Evolutionary conservation across 2,888 invertebrate genomes (phyloP), one percentile per base, ranked within the genome.

Genomic region (Galerucella calmariensis): DNA sequence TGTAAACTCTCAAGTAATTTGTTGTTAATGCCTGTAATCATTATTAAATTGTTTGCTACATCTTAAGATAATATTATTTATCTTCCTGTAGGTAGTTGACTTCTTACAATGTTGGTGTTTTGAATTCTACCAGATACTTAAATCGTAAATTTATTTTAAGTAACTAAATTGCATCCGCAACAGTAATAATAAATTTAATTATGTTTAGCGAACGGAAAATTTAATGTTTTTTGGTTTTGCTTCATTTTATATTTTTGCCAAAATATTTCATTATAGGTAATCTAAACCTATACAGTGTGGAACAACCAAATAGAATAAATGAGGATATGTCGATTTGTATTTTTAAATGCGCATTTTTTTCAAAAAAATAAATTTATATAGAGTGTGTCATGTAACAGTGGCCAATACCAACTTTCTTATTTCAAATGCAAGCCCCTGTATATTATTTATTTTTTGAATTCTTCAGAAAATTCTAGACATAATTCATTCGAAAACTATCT

Each of bases 121-220:
- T 16, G 16, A 56, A 51, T 51, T 51, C n/a, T 6, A 24, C 20
- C 20, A 24, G 12, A 58, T 58, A 58, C 58, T 24, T 58, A 24
- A 24, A 59, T 59, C 59, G 20, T 59, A 59, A 59, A 35, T 61
- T 61, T 61, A 61, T 35, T 61, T 61, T 35, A 14, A 61, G 61
- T 61, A 5, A 35, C 61, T 41, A 62, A 63, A 63, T 63, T 63
- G 20, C 46, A 63, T 44, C 63, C 41, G 16, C 61, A 35, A 10
- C 10, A 9, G n/a, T 44, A 44, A 63, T 63, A 63, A 63, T 63
- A 44, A 63, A 44, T 14, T 12, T 61, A 61, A 35, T 61, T 61
- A 63, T 63, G 27, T 63, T 44, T n/a, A 35, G 35, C 27, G 14
- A 61, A n/a, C 35, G 27, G 12, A 8, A 44, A 46, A 63, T n/a